These are phyloP conservation scores for Sinopyrophorus schimmeli DNA, from an alignment of 2,888 invertebrate genomes.

Conservation along the genomic window DNA sequence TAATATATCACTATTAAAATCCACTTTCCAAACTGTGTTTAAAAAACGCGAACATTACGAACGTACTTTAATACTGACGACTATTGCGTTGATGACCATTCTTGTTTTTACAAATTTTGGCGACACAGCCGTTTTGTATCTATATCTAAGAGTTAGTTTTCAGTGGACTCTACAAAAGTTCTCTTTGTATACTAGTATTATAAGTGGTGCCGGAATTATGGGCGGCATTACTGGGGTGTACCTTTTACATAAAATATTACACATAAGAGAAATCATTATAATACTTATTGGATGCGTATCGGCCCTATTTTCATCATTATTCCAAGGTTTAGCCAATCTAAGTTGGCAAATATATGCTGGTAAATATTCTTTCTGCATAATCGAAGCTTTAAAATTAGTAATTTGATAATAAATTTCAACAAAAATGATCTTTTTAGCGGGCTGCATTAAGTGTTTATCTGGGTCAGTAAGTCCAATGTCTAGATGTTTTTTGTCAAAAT, in stretches of 20 bases:
- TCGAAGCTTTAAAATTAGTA: too few species aligned
- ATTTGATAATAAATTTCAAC: too few species aligned
- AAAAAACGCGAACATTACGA: conserved; percentile 61
- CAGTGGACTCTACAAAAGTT: conserved; percentile 68
- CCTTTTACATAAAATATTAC: conserved; percentile 58
- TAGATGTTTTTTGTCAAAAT: conserved; percentile 64
- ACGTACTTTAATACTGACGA: conserved; percentile 58
- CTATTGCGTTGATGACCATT: conserved; percentile 52
- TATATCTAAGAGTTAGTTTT: conserved; percentile 67
- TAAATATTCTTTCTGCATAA: conserved; percentile 43
- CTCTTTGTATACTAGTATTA: conserved; percentile 62
- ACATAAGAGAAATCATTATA: conserved; percentile 55
- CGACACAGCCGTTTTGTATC: conserved; percentile 52
- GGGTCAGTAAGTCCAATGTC: conserved; percentile 62
- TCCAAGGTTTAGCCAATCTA: conserved; percentile 52
- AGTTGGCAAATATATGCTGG: conserved; percentile 61
- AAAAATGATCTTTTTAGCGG: conserved; percentile 44
- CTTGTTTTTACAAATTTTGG: conserved; percentile 45
- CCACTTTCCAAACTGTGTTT: conserved; percentile 62
- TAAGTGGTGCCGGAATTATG: conserved; percentile 58
- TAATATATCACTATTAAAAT: conserved; percentile 46
- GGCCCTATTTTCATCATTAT: conserved; percentile 17
- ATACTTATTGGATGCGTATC: conserved; percentile 52
- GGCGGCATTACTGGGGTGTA: conserved; percentile 64
- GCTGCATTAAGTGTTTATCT: conserved; percentile 57